A percentile compares a stretch with the other conserved stretches of the same genome.
Conservation (phyloP, 2,113 vertebrate species). For the Stercorarius parasiticus region DNA sequence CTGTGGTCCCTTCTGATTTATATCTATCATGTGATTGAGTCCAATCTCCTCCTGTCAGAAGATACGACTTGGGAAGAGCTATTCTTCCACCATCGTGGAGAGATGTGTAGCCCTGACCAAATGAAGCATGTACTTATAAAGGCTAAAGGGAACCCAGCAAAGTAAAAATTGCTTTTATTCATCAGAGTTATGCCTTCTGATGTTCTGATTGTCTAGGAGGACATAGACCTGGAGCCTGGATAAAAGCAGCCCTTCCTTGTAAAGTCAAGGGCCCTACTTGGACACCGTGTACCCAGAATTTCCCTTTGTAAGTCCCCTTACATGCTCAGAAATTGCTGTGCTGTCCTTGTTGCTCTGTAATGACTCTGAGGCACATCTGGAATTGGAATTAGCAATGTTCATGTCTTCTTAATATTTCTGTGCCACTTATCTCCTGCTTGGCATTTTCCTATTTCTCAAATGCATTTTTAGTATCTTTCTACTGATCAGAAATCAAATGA, state of each 20-base stretch:
- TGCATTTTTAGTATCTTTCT: not conserved
- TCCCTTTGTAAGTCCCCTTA: not conserved
- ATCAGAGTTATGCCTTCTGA: not conserved
- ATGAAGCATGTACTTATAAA: not conserved
- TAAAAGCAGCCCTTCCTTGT: not conserved
- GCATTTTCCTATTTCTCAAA: not conserved
- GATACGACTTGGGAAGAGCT: accelerated
- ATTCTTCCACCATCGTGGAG: not conserved
- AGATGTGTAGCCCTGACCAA: not conserved
- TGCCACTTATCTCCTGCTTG: not conserved
- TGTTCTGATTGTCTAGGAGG: not conserved
- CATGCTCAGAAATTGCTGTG: not conserved
- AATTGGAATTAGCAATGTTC: not conserved
- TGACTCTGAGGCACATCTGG: not conserved
- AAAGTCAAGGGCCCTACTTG: not conserved
- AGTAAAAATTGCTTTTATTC: not conserved
- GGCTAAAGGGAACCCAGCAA: not conserved
- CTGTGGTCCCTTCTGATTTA: not conserved
- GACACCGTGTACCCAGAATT: not conserved
- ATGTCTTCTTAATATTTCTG: not conserved
- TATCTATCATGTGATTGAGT: not conserved
- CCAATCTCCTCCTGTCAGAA: not conserved
- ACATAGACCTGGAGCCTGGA: not conserved
- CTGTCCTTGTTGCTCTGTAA: not conserved
- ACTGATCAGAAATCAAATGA: not conserved